Evolutionary conservation across 2,888 invertebrate species (phyloP), one percentile per base, ranked within the genome.

Genomic region (Ochropleura plecta): DNA sequence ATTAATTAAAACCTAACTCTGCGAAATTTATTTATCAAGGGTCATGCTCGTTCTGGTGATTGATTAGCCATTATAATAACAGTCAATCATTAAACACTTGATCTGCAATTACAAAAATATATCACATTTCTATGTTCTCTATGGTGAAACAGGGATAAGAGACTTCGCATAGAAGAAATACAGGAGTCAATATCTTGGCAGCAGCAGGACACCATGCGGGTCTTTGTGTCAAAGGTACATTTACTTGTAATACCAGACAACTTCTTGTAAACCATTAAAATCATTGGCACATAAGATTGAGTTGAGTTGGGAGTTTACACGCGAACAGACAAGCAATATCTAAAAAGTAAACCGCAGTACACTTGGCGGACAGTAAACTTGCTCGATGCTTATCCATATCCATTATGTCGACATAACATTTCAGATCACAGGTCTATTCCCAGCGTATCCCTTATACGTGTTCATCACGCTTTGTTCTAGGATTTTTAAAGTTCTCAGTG

Each of bases 381-480:
- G 6, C 42, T 79, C 9, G 59, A 48, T 60, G 8, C 12, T 16
- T 42, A 42, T 16, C 30, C 57, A 16, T 16, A 30, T 46, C 18
- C 5, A 46, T 49, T 49, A 44, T 40, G 30, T 49, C 8, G 18
- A 20, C 18, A 48, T 42, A 51, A 51, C 59, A n/a, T 20, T 70
- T n/a, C 51, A 53, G 51, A 62, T 60, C 53, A 60, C 40, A 30
- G 42, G 48, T 55, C 12, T 49, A 40, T 49, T 46, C 12, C 3
- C 18, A 55, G 73, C 12, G 55, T 55, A 76, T 49, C 44, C 20
- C 18, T 5, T 18, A 44, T 12, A 18, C 6, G 16, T 49, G 73
- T 63, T 30, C 20, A 49, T n/a, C 30, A 12, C 14, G 20, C 14
- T 49, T 73, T 76, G 63, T 76, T 30, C n/a, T 8, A 30, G 42